Base-by-base conservation (phyloP, 2,888 invertebrate genomes). In the Eurois occulta region DNA sequence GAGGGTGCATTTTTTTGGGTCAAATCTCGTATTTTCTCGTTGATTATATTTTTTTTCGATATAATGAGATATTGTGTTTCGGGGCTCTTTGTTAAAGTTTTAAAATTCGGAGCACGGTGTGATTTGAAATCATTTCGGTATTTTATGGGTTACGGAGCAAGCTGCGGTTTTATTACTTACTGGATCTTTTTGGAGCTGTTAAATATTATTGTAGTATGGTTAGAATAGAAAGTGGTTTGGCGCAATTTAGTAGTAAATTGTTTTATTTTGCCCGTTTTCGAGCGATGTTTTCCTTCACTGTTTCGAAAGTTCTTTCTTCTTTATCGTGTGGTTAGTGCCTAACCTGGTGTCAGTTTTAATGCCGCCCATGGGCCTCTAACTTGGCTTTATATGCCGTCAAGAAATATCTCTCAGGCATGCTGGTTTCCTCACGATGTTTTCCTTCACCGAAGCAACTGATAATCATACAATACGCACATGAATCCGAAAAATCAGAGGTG, bases 61-160 rank as follows among this genome's bases (percentile, higher is more conserved):
- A 93, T 95, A 96, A 96, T 95, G 95, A 96, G 95, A 95, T 95
- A 96, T 96, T 96, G 95, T 96, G 91, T 95, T 94, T 91, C 94
- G 92, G 89, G 89, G 83, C 86, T 88, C 92, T 92, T 94, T 94
- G 88, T 94, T 88, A 80, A 81, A 85, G 83, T 91, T 92, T 93
- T 90, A 90, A 93, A 92, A 88, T 91, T 92, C 88, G 89, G 89
- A 92, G 90, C 91, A 89, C 71, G 84, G 87, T 81, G 75, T 75
- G 84, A 87, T 86, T 91, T 90, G 87, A 91, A 90, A 90, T 88
- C 73, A 87, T 89, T 88, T 88, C 72, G 81, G 88, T 83, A 86
- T 89, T 87, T 87, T 88, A 85, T 88, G 78, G 81, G 83, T 88
- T 86, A 83, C 76, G 75, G 80, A 41, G 82, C 81, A 85, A 78